Evolutionary conservation across 2,113 vertebrate genomes (phyloP).

Genomic region (Myotis lucifugus): DNA sequence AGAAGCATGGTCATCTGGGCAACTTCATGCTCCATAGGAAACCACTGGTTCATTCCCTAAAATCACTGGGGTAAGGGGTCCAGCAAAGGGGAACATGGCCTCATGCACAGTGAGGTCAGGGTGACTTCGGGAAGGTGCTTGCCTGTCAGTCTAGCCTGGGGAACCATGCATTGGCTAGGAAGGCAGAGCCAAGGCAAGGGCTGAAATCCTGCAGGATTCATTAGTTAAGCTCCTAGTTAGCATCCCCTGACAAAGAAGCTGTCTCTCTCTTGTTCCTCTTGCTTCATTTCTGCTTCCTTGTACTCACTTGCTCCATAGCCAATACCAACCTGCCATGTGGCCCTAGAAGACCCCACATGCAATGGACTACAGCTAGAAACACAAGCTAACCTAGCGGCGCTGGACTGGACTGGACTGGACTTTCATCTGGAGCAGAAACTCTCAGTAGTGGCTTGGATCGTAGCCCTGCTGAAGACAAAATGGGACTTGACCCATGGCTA

Average conservation of each 20-base stretch:
- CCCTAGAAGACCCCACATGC: neutral
- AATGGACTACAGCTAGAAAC: neutral
- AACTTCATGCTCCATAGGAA: too few relatives aligned
- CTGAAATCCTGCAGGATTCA: neutral
- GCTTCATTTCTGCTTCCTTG: neutral
- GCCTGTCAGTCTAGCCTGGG: neutral
- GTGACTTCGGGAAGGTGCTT: neutral
- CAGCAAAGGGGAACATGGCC: neutral
- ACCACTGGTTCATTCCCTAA: neutral
- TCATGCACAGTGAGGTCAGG: neutral
- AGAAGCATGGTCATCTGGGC: too few relatives aligned
- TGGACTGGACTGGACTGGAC: neutral
- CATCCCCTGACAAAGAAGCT: neutral
- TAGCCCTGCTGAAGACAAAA: neutral
- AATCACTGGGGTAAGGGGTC: neutral
- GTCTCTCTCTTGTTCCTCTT: neutral
- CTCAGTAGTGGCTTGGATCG: neutral
- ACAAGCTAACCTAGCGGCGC: neutral
- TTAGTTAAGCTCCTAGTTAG: neutral
- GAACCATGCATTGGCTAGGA: neutral
- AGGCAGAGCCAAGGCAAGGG: neutral
- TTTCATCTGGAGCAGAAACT: neutral
- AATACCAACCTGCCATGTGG: neutral
- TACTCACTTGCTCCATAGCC: neutral
- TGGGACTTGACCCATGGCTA: too few relatives aligned